Base-by-base conservation (phyloP, 2,113 vertebrate species). In the Amphilophus citrinellus region DNA sequence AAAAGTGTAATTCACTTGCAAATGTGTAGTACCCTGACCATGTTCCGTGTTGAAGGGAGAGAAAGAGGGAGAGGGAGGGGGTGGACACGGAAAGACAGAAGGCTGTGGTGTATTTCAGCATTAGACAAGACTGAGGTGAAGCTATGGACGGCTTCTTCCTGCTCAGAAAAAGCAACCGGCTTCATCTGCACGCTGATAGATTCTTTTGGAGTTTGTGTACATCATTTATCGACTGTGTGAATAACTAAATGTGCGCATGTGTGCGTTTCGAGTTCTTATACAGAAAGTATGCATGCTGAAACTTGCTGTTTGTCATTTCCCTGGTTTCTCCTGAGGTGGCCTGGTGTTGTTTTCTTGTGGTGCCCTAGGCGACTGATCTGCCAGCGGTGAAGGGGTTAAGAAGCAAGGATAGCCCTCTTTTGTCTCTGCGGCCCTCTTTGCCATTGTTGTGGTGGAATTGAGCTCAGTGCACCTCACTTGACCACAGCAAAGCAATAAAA, bases 401-500 rank as follows among this genome's bases (percentile, higher is more conserved):
- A 93, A 95, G 91, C 93, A 94, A 93, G 95, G 95, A 95, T 94
- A 93, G 90, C 93, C 93, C 94, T 87, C 91, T 94, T 96, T 96
- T 96, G 95, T 96, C 95, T 96, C 94, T 91, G 89, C 83, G 91
- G 94, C 93, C 93, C 94, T 95, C 94, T 92, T 91, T 95, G 93
- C 95, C 92, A 96, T 96, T 96, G 96, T 96, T 96, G 94, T 88
- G 92, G 92, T 93, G 95, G 95, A 95, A 95, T 95, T 96, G 96
- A 95, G 96, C 95, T 95, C 82, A 88, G 92, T 94, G 95, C 94
- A 95, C 96, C 96, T 96, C 96, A 96, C 95, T 96, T 96, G 96
- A 96, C 96, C 96, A 96, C 94, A 95, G 96, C 95, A 93, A 94
- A 94, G 96, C 94, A 95, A 95, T 95, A 95, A 96, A 96, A 96